A percentile compares a stretch with the other conserved stretches of the same genome.
These are phyloP conservation scores for Panthera uncia DNA, from an alignment of 2,113 vertebrate genomes.

Conservation along the genomic window DNA sequence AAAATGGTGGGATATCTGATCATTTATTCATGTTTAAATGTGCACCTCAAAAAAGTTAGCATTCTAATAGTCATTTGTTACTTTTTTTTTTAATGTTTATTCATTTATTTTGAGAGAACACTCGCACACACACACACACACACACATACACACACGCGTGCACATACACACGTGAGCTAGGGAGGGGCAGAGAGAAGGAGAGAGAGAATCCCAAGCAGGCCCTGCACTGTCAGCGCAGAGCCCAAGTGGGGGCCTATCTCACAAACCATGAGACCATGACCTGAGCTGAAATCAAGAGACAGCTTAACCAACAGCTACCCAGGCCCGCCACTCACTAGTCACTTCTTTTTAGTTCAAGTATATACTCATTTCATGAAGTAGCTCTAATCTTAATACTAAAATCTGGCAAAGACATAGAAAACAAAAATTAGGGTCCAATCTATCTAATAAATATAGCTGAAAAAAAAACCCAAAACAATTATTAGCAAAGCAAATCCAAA, in stretches of 20 bases:
- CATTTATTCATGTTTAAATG: not conserved
- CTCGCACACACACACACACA: too few relatives aligned
- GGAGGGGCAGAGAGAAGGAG: too few relatives aligned
- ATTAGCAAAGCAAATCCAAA: not conserved
- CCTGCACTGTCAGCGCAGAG: too few relatives aligned
- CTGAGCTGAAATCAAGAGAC: too few relatives aligned
- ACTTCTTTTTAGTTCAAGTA: not conserved
- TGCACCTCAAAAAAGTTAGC: not conserved
- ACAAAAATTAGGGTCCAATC: not conserved
- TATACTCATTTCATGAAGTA: not conserved
- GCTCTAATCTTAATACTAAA: not conserved
- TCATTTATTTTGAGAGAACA: too few relatives aligned
- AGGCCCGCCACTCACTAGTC: not conserved
- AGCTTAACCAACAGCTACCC: too few relatives aligned
- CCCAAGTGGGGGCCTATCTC: too few relatives aligned
- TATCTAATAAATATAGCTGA: not conserved
- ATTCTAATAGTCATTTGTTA: not conserved
- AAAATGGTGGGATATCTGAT: not conserved
- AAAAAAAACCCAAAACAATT: not conserved
- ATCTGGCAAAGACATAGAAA: not conserved
- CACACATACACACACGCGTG: rapidly evolving
- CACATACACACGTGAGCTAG: too few relatives aligned
- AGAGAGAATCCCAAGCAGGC: too few relatives aligned
- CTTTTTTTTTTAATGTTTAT: not conserved
- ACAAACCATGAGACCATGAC: too few relatives aligned